Base-by-base conservation (phyloP, 2,113 vertebrate species). In the Sinosuthora webbiana region DNA sequence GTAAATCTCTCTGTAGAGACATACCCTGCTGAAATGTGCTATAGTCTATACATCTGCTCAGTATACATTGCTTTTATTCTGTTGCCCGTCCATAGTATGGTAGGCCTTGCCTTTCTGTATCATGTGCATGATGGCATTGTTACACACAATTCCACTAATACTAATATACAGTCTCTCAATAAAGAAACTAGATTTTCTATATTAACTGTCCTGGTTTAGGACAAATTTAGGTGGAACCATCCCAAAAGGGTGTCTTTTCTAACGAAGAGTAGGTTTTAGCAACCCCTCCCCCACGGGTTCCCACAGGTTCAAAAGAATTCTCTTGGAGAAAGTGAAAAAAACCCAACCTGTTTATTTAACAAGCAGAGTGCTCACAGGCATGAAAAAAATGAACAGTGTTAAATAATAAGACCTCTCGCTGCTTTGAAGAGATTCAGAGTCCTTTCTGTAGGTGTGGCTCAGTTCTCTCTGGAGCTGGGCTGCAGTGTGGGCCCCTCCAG, bases 61-160 rank as follows among this genome's bases (percentile, higher is more conserved):
- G 99, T 99, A 98, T 99, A 99, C 98, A 98, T 98, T 98, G 99
- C 99, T 99, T 99, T 98, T 99, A 98, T 99, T 99, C 97, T 98
- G 98, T 99, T 98, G 98, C 98, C 98, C 98, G 96, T 99, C 98
- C 98, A 98, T 98, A 98, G 99, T 99, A 99, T 99, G 99, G 98
- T 99, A 98, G 98, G 98, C 98, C 98, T 98, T 98, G 99, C 98
- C 98, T 98, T 98, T 98, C 97, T 98, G 97, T 98, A 98, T 98
- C 97, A 99, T 99, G 98, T 99, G 99, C 99, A 99, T 99, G 99
- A 97, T 95, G 97, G 98, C 98, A 98, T 98, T 99, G 98, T 98
- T 98, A 98, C 98, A 99, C 98, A 99, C 98, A 98, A 98, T 99
- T 99, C 98, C 99, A 99, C 98, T 98, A 98, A 98, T 98, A 99